Evolutionary conservation across 2,113 vertebrate genomes (phyloP).

Genomic region (Rhea pennata): DNA sequence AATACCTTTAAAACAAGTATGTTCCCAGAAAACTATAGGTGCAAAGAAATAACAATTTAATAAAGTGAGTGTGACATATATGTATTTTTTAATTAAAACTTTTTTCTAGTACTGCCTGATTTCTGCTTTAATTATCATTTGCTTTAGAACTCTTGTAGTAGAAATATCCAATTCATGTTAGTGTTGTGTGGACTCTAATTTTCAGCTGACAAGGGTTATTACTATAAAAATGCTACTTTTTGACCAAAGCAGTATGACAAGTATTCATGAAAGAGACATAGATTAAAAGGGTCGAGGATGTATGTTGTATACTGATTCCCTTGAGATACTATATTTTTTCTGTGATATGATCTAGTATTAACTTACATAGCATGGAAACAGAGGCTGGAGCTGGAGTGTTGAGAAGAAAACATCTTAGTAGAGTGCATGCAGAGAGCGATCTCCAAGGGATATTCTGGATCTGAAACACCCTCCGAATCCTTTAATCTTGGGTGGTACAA

Average conservation of each 20-base stretch:
- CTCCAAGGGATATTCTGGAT: neutral
- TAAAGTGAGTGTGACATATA: too few species aligned
- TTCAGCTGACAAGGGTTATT: neutral
- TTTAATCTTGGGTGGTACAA: neutral
- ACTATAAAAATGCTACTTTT: neutral
- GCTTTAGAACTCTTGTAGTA: neutral
- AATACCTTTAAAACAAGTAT: too few species aligned
- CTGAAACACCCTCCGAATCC: neutral
- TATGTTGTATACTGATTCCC: neutral
- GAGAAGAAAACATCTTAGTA: too few species aligned
- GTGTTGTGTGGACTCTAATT: neutral
- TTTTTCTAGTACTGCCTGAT: too few species aligned
- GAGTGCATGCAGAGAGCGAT: too few species aligned
- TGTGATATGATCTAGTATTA: neutral
- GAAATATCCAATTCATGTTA: neutral
- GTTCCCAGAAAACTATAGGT: too few species aligned
- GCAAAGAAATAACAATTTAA: too few species aligned
- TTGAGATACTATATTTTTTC: neutral
- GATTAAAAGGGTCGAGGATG: neutral
- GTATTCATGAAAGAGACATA: neutral
- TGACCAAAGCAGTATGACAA: neutral
- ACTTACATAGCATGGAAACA: neutral
- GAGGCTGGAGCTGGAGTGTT: too few species aligned
- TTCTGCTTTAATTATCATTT: neutral
- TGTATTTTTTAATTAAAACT: too few species aligned